Conservation (phyloP, 2,113 vertebrate genomes). For the Hippoglossus stenolepis region DNA sequence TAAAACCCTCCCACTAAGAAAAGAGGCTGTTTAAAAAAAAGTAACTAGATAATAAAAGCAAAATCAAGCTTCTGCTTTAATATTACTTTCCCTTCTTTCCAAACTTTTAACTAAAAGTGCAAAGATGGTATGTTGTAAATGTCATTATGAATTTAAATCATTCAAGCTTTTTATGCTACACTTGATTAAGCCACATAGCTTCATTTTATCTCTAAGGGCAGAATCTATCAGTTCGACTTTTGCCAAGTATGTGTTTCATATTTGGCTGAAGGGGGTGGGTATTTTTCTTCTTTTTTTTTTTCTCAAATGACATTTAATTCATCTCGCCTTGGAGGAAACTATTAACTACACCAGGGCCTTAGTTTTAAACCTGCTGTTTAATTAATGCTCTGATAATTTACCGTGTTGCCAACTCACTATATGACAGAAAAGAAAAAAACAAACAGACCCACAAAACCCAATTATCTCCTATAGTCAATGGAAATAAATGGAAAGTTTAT, state of each 20-base stretch:
- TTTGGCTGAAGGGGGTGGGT: constrained; percentile 61
- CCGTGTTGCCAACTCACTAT: constrained; percentile 61
- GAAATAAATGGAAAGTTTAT: constrained; percentile 69
- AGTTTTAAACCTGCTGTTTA: constrained; percentile 66
- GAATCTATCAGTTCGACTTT: constrained; percentile 64
- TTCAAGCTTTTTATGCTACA: constrained; percentile 46
- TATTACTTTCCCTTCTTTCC: constrained; percentile 25
- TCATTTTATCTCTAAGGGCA: constrained; percentile 58
- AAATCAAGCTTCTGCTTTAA: constrained; percentile 30
- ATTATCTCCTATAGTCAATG: constrained; percentile 70
- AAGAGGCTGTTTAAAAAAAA: constrained; percentile 20
- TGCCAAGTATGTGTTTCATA: constrained; percentile 63
- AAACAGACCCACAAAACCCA: constrained; percentile 72
- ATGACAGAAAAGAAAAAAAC: constrained; percentile 72
- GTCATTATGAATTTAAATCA: constrained; percentile 44
- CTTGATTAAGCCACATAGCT: constrained; percentile 52
- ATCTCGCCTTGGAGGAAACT: constrained; percentile 65
- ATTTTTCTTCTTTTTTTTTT: constrained; percentile 23
- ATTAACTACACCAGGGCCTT: constrained; percentile 66
- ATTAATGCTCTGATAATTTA: constrained; percentile 67
- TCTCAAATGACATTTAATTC: constrained; percentile 65
- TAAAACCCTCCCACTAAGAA: constrained; percentile 56
- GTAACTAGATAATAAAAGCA: constrained; percentile 25
- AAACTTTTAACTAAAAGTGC: constrained; percentile 9
- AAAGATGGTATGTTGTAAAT: constrained; percentile 27